These are phyloP conservation scores for Vireo griseus DNA, from an alignment of 2,797 vertebrate genomes.

Conservation along the genomic window DNA sequence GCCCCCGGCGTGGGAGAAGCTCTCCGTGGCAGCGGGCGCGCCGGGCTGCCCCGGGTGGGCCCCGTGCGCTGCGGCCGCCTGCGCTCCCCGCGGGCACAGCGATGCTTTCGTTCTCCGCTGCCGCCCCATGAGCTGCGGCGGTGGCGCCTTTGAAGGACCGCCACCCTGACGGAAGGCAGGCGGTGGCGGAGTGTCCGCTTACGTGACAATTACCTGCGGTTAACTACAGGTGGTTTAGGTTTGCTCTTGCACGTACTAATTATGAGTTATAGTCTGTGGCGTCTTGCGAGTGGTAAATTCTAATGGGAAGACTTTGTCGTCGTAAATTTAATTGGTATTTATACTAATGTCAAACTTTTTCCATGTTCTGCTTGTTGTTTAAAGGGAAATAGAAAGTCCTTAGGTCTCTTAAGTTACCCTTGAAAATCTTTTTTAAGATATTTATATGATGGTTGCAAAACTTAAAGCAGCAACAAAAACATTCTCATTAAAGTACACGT, in stretches of 20 bases:
- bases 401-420: neutral
- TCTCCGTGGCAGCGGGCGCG: neutral
- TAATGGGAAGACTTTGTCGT: neutral
- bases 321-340: neutral
- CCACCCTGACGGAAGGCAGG: neutral
- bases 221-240: neutral
- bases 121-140: accelerated
- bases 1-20: accelerated
- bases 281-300: neutral
- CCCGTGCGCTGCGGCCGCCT: neutral
- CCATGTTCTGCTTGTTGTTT: neutral
- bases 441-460: neutral
- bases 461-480: neutral
- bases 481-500: neutral
- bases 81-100: accelerated
- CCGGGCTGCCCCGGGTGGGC: too few species aligned
- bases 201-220: neutral
- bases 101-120: neutral
- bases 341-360: accelerated
- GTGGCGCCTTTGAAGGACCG: accelerated
- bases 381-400: neutral
- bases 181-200: accelerated
- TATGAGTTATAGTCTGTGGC: accelerated
- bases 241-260: accelerated
- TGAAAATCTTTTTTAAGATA: neutral